Base-by-base conservation (phyloP, 2,797 vertebrate genomes). In the Eulemur rubriventer region DNA sequence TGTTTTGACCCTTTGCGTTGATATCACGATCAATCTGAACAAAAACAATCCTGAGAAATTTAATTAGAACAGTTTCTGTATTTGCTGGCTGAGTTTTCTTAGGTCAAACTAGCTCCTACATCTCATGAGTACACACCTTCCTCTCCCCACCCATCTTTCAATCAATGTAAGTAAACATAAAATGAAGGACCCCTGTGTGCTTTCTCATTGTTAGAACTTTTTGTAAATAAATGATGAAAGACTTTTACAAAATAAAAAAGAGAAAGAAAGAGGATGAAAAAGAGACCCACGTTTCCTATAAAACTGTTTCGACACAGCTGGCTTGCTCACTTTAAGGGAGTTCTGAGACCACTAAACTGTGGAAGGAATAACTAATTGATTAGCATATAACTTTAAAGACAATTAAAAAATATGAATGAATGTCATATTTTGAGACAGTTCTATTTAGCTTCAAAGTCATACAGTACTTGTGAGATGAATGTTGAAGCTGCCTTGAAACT, bases 21-120 rank as follows among this genome's bases (percentile, higher is more conserved):
- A 82, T 43, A 81, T 75, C 48, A 82, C 7, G 67, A 76, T 91
- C 81, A 57, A 80, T 81, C 24, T 50, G 63, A 82, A 69, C 43
- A 63, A 92, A 76, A 89, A 92, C 33, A 95, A 41, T 48, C 28
- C 61, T 93, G 57, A 88, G 61, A 79, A 95, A 95, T 85, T 88
- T 75, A 89, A 93, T 94, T 46, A 80, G 52, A 63, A 43, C 17
- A 18, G 46, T 92, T 95, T 89, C 78, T 92, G 6, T 92, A 50
- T 80, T 95, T 95, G 90, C 81, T 92, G 69, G n/a, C 90, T 88
- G 76, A 55, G 24, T 92, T 96, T 92, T 69, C 91, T 81, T 95
- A 72, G 24, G n/a, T 95, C 93, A 79, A 24, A 59, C 11, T 35
- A 38, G 70, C 50, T 90, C n/a, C 38, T 67, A 35, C 87, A 24